Conservation (phyloP, 2,797 vertebrate species). For the Sebastes itinus region DNA sequence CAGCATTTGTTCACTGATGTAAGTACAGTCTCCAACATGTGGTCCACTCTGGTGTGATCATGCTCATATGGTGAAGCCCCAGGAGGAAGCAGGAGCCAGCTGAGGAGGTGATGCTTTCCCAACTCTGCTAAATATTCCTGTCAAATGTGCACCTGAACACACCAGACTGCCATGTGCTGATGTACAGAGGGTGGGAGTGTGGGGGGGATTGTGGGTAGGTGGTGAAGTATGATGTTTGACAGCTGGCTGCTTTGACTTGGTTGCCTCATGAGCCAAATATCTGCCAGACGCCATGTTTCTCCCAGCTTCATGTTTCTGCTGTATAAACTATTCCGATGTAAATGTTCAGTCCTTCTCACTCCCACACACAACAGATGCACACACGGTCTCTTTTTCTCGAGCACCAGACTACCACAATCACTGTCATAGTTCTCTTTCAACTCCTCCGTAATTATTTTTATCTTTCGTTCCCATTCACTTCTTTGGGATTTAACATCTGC, state of each 20-base stretch:
- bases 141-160: conserved; percentile 23
- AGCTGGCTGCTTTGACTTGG: conserved; percentile 6
- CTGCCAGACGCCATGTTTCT: not conserved
- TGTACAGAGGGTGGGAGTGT: not conserved
- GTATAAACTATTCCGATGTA: conserved; percentile 3
- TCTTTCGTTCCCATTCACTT: conserved; percentile 6
- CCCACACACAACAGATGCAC: conserved; percentile 25
- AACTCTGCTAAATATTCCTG: not conserved
- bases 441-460: conserved; percentile 41
- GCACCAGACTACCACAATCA: conserved; percentile 16
- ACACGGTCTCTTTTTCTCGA: not conserved
- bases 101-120: conserved; percentile 8
- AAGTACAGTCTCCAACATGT: conserved; percentile 18
- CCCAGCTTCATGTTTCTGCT: not conserved
- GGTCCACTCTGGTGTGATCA: conserved; percentile 44
- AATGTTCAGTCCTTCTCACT: conserved; percentile 28
- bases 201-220: not conserved
- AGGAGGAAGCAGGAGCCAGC: conserved; percentile 16
- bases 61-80: conserved; percentile 9
- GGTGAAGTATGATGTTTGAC: conserved; percentile 22
- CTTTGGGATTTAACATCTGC: conserved; percentile 28
- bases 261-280: conserved; percentile 4
- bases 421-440: conserved; percentile 40
- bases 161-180: conserved; percentile 13
- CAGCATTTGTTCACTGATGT: conserved; percentile 60